A percentile compares a stretch with the other conserved stretches of the same genome.
These are phyloP conservation scores for Presbytis comata DNA, from an alignment of 2,797 vertebrate genomes.

Conservation along the genomic window DNA sequence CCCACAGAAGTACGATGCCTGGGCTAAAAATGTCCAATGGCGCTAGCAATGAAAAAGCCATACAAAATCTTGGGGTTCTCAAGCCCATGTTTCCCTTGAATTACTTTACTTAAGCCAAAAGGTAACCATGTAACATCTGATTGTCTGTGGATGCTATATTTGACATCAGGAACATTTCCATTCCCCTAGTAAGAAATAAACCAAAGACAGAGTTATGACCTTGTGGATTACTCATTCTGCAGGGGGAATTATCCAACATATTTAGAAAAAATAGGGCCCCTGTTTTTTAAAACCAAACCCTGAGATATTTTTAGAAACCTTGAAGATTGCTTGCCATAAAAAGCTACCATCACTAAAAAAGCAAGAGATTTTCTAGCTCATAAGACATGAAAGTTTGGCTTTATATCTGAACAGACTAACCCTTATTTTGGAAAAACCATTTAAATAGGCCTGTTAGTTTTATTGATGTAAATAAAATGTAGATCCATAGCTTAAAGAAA, in stretches of 20 bases:
- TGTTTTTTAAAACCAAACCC: background rate
- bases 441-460: background rate
- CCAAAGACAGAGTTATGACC: background rate
- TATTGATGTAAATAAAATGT: background rate
- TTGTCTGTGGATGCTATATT: background rate
- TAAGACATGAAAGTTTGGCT: background rate
- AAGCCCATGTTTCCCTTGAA: conserved; percentile 39
- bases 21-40: background rate
- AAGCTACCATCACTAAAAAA: background rate
- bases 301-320: background rate
- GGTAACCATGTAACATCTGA: background rate
- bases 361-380: background rate
- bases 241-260: background rate
- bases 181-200: background rate
- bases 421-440: background rate
- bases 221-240: background rate
- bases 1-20: conserved; percentile 9
- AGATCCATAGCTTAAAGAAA: background rate
- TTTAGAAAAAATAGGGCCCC: background rate
- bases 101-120: conserved; percentile 6
- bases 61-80: conserved; percentile 38
- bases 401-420: background rate
- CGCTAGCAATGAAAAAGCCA: conserved; percentile 24
- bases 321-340: background rate
- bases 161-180: background rate